These are phyloP conservation scores for Pachyramphus minor DNA, from an alignment of 2,113 vertebrate species.

Conservation along the genomic window DNA sequence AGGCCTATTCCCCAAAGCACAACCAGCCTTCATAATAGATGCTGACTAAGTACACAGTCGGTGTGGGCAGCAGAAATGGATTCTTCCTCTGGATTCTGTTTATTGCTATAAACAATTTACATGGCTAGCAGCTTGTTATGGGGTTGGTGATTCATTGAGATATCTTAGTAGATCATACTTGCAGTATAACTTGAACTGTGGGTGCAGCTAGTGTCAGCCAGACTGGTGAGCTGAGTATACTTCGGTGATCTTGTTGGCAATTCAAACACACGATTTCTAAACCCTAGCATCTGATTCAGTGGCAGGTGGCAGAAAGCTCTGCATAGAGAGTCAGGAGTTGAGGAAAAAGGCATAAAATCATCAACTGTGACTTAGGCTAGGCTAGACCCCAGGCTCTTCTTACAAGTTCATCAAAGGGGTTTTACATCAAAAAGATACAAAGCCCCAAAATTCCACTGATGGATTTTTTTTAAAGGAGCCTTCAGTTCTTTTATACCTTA, in stretches of 20 bases:
- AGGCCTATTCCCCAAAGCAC: constrained; percentile 12
- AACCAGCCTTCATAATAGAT: constrained; percentile 9
- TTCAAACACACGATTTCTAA: neutral
- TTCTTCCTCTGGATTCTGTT: neutral
- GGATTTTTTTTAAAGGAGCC: neutral
- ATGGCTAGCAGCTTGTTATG: neutral
- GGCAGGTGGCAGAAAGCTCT: neutral
- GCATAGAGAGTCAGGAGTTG: neutral
- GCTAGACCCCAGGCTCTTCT: neutral
- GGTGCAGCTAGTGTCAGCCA: neutral
- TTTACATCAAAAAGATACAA: neutral
- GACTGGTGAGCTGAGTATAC: neutral
- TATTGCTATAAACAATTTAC: constrained; percentile 1
- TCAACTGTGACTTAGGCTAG: neutral
- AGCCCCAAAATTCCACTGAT: neutral
- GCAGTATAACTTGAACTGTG: rapidly evolving
- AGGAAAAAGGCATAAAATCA: neutral
- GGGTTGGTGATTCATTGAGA: neutral
- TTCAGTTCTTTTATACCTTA: neutral
- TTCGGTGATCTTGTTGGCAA: neutral
- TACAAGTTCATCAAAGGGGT: neutral
- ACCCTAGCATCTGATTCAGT: neutral
- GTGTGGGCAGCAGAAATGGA: rapidly evolving
- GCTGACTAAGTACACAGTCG: constrained; percentile 17
- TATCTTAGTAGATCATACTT: neutral